These are phyloP conservation scores for Pygmarrhopalites habei DNA, from an alignment of 1,140 invertebrate genomes.

Conservation along the genomic window DNA sequence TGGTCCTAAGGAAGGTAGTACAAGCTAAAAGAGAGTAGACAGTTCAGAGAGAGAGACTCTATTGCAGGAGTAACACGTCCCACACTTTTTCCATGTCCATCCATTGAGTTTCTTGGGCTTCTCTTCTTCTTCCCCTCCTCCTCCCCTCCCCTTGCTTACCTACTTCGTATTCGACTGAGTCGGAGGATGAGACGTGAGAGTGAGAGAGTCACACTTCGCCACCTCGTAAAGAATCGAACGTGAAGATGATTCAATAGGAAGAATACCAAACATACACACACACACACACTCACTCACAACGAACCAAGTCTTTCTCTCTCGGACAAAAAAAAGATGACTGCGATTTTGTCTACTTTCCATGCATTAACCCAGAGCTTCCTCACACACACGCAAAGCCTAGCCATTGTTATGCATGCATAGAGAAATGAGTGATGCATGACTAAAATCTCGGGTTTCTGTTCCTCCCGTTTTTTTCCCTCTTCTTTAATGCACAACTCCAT, in stretches of 20 bases:
- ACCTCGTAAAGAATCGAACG: conserved; percentile 38
- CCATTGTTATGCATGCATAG: conserved; percentile 7
- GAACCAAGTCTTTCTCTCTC: too few relatives aligned
- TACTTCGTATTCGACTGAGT: conserved; percentile 35
- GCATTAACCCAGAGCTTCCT: too few relatives aligned
- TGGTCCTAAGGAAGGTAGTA: too few relatives aligned
- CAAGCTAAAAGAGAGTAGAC: too few relatives aligned
- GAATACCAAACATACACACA: conserved; percentile 18
- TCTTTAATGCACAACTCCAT: too few relatives aligned
- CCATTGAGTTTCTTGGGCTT: neutral
- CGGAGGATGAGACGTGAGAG: conserved; percentile 37
- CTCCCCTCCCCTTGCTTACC: neutral
- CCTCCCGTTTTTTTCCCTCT: too few relatives aligned
- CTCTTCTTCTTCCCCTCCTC: conserved; percentile 11
- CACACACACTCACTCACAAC: neutral
- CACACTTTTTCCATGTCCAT: neutral
- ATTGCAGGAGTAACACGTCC: neutral
- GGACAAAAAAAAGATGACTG: neutral
- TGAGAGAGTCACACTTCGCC: conserved; percentile 39
- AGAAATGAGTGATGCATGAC: conserved; percentile 3
- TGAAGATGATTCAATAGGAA: conserved; percentile 35
- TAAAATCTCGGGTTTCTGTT: neutral
- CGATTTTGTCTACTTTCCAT: neutral
- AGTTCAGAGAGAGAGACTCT: too few relatives aligned
- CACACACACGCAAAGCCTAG: too few relatives aligned